Base-by-base conservation (phyloP, 2,113 vertebrate species). In the Halcyon senegalensis region DNA sequence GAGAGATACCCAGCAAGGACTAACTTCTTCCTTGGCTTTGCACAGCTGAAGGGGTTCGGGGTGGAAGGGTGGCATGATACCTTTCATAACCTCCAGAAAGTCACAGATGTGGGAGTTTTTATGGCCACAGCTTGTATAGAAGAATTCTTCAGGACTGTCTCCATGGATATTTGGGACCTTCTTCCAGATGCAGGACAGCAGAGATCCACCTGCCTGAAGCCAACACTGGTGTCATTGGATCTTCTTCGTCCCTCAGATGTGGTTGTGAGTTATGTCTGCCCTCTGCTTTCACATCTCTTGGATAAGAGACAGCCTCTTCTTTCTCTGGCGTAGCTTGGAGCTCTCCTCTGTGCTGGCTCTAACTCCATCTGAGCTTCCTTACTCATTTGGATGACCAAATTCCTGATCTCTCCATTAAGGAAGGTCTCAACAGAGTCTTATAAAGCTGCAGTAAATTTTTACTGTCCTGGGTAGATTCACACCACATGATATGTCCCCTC, bases 61-160 rank as follows among this genome's bases (percentile, higher is more conserved):
- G 20, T 39, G 51, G 37, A 30, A 56, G 39, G 21, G 10, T 8
- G 60, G 19, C 16, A 9, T 37, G 66, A 12, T 3, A 16, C 37
- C 75, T 82, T 39, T 23, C 48, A 16, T 27, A 50, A 39, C 10
- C 23, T 28, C 50, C 10, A 7, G 20, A 69, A 63, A 59, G 51
- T 1, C 28, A 31, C 19, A 43, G 23, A 35, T 1, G 4, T 12
- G 41, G 28, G 53, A 56, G 28, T 1, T 59, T 72, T 67, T 16
- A 15, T 16, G 35, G 35, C 56, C 18, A 13, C 51, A 39, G 53
- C 20, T 58, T 59, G 18, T 37, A 20, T 13, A 25, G 64, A 48
- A 56, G 73, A 18, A 8, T 37, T 64, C n/a, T 67, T 15, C 0
- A 0, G 56, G 44, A 41, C 5, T 3, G 1, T 41, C 41, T 70